Evolutionary conservation across 2,797 vertebrate genomes (phyloP).

Genomic region (Oryzias sinensis): DNA sequence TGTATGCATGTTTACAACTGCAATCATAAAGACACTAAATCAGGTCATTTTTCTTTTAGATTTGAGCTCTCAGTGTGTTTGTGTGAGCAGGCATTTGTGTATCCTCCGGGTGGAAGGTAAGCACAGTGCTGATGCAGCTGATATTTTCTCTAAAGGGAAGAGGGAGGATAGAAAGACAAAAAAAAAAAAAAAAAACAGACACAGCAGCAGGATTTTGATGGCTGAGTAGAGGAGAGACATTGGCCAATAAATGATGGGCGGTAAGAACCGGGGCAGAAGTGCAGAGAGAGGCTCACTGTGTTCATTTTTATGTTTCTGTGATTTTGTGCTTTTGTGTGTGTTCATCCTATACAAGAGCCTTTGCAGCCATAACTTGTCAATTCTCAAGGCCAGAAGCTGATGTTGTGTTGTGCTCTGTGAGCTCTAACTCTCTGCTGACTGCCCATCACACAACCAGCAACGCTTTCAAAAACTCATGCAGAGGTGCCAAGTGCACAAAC

Average conservation of each 20-base stretch:
- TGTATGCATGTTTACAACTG: conserved; percentile 41
- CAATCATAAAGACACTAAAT: conserved; percentile 69
- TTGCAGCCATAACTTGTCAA: conserved; percentile 57
- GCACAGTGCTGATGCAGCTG: conserved; percentile 73
- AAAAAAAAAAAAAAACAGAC: conserved; percentile 47
- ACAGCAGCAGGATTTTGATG: conserved; percentile 75
- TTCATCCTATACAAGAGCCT: conserved; percentile 36
- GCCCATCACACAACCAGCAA: conserved; percentile 34
- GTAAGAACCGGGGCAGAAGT: conserved; percentile 34
- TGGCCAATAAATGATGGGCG: conserved; percentile 73
- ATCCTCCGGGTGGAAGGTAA: conserved; percentile 49
- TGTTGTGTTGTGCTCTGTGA: conserved; percentile 25
- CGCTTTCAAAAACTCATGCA: conserved; percentile 20
- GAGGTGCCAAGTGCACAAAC: conserved; percentile 1
- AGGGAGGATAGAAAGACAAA: conserved; percentile 9
- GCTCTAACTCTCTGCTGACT: conserved; percentile 40
- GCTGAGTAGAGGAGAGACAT: conserved; percentile 69
- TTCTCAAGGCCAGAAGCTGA: conserved; percentile 60
- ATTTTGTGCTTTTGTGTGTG: conserved; percentile 4
- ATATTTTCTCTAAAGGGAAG: conserved; percentile 52
- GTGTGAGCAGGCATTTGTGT: conserved; percentile 21
- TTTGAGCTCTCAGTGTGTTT: conserved; percentile 38
- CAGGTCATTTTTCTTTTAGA: conserved; percentile 63
- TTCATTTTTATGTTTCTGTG: conserved; percentile 29
- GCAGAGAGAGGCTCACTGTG: conserved; percentile 33